These are phyloP conservation scores for Cheilinus undulatus DNA, from an alignment of 2,113 vertebrate genomes.

Conservation along the genomic window DNA sequence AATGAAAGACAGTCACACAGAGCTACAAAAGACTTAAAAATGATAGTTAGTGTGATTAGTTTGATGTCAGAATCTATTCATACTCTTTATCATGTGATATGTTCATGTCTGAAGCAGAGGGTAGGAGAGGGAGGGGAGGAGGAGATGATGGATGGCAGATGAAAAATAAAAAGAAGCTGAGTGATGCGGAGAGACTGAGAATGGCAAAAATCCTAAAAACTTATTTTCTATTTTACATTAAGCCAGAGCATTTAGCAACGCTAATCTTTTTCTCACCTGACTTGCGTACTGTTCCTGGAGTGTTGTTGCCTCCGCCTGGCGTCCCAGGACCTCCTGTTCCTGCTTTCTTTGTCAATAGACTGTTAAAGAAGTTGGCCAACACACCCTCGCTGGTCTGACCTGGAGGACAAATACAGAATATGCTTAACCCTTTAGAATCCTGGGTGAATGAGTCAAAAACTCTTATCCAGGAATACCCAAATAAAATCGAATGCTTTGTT, in stretches of 20 bases:
- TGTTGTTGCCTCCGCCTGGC: conserved; percentile 85
- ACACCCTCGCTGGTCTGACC: conserved; percentile 98
- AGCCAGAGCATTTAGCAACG: background rate
- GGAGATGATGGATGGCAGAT: conserved; percentile 7
- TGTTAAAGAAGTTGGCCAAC: conserved; percentile 99
- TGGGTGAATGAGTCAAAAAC: too few relatives aligned
- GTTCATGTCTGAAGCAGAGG: conserved; percentile 48
- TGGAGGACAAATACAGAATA: conserved; percentile 73
- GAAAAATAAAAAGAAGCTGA: conserved; percentile 4
- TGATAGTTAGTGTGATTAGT: conserved; percentile 13
- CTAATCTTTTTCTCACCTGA: conserved; percentile 85
- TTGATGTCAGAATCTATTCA: conserved; percentile 24
- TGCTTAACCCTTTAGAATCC: too few relatives aligned
- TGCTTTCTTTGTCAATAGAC: conserved; percentile 97
- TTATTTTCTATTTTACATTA: background rate
- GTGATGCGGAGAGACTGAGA: conserved; percentile 18
- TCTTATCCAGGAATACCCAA: too few relatives aligned
- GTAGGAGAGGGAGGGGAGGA: conserved; percentile 23
- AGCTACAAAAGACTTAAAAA: conserved; percentile 10
- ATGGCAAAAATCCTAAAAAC: background rate
- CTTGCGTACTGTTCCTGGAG: conserved; percentile 94
- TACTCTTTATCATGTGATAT: conserved; percentile 30
- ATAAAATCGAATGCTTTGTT: too few relatives aligned
- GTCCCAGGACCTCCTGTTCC: conserved; percentile 89
- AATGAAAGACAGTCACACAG: conserved; percentile 20